A percentile compares a stretch with the other conserved stretches of the same genome.
These are phyloP conservation scores for Pyralis farinalis DNA, from an alignment of 2,888 invertebrate genomes.

Conservation along the genomic window DNA sequence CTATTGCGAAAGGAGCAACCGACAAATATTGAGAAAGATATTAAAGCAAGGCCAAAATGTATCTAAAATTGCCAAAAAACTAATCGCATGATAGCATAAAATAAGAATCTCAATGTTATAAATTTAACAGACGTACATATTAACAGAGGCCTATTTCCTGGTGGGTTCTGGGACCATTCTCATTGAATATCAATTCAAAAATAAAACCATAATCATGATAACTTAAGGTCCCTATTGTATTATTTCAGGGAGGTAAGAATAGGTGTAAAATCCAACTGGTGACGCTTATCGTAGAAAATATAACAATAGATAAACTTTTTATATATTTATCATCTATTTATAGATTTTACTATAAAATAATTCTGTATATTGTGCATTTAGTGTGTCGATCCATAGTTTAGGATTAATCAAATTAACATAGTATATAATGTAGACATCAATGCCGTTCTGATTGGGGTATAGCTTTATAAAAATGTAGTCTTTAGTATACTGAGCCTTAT, in stretches of 20 bases:
- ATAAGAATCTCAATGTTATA: neutral
- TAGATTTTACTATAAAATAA: slow-evolving; percentile 42
- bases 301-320: slow-evolving; percentile 65
- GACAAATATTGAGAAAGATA: too few species aligned
- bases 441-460: slow-evolving; percentile 80
- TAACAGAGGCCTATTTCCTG: slow-evolving; percentile 61
- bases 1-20: slow-evolving; percentile 15
- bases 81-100: neutral
- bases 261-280: slow-evolving; percentile 61
- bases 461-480: slow-evolving; percentile 83
- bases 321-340: slow-evolving; percentile 63
- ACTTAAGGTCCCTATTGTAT: slow-evolving; percentile 52
- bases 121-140: slow-evolving; percentile 7
- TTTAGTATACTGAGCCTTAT: slow-evolving; percentile 60
- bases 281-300: slow-evolving; percentile 73
- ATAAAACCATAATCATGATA: slow-evolving; percentile 65
- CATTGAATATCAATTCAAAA: slow-evolving; percentile 66
- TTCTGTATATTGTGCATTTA: slow-evolving; percentile 72
- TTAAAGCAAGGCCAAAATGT: neutral
- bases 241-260: slow-evolving; percentile 61
- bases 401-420: slow-evolving; percentile 30
- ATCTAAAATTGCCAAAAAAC: slow-evolving; percentile 10
- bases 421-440: slow-evolving; percentile 48
- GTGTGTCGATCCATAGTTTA: slow-evolving; percentile 48
- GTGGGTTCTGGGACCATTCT: slow-evolving; percentile 74